These are phyloP conservation scores for Lophotis ruficrista DNA, from an alignment of 2,113 vertebrate genomes.

Conservation along the genomic window DNA sequence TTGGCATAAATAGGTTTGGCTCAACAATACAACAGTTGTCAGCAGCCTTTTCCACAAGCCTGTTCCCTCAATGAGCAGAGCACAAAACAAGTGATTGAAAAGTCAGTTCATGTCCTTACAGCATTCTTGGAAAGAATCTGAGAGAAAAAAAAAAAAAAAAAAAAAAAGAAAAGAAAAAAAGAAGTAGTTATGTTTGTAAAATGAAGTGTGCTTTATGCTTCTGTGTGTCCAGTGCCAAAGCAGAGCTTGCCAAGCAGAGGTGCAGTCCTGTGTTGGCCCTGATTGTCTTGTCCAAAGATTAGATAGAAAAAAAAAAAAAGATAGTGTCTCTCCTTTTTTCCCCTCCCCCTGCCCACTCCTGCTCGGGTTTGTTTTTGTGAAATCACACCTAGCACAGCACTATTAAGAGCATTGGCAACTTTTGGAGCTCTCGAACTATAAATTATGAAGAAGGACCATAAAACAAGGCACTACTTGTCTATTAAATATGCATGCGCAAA, in stretches of 20 bases:
- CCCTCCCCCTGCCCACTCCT: not conserved
- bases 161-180: not conserved
- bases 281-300: not conserved
- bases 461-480: not conserved
- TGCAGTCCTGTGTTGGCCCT: not conserved
- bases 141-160: not conserved
- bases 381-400: not conserved
- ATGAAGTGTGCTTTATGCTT: slow-evolving; percentile 1
- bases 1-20: slow-evolving; percentile 3
- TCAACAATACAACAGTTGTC: slow-evolving; percentile 11
- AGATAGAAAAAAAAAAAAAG: not conserved
- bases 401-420: not conserved
- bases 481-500: not conserved
- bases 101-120: not conserved
- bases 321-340: not conserved
- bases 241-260: not conserved
- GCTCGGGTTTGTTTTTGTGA: not conserved
- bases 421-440: not conserved
- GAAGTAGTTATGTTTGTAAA: not conserved
- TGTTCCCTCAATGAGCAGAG: not conserved
- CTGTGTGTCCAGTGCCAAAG: not conserved
- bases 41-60: not conserved
- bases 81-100: slow-evolving; percentile 23
- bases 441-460: not conserved
- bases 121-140: slow-evolving; percentile 23